phyloP scores from a whole-genome alignment of 2,888 invertebrate species.

The Podabrus alpinus region DNA sequence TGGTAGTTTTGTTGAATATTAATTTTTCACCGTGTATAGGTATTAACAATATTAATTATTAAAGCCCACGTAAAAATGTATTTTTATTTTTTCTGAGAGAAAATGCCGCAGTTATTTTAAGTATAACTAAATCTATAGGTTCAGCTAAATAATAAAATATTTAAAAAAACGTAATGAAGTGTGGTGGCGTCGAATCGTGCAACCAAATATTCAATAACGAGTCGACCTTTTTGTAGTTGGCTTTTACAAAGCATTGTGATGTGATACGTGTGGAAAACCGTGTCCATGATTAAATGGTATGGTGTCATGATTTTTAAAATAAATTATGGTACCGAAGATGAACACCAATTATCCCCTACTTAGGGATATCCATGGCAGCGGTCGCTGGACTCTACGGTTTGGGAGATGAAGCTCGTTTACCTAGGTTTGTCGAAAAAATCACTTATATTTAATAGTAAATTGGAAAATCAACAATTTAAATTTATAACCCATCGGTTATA shows the following conservation, averaged over 20 bases:
- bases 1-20: too few species aligned
- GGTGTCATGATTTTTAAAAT: constrained; percentile 10
- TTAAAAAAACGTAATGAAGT: constrained; percentile 17
- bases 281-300: constrained; percentile 12
- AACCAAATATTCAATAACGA: constrained; percentile 14
- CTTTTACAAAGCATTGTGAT: constrained; percentile 17
- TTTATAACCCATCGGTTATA: too few species aligned
- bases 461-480: not conserved
- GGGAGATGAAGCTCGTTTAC: constrained; percentile 70
- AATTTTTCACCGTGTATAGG: too few species aligned
- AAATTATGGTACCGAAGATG: constrained; percentile 8
- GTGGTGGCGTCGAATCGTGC: constrained; percentile 6
- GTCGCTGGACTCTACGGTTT: constrained; percentile 80
- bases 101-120: not conserved
- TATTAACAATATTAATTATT: not conserved
- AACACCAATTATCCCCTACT: constrained; percentile 2
- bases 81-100: not conserved
- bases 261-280: constrained; percentile 10
- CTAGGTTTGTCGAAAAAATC: constrained; percentile 42
- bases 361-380: constrained; percentile 66
- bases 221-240: constrained; percentile 9
- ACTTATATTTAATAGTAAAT: not conserved
- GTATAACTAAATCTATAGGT: not conserved
- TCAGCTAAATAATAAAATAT: constrained; percentile 8
- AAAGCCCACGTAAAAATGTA: not conserved